Conservation (phyloP, 2,113 vertebrate species). For the Pycnonotus jocosus region DNA sequence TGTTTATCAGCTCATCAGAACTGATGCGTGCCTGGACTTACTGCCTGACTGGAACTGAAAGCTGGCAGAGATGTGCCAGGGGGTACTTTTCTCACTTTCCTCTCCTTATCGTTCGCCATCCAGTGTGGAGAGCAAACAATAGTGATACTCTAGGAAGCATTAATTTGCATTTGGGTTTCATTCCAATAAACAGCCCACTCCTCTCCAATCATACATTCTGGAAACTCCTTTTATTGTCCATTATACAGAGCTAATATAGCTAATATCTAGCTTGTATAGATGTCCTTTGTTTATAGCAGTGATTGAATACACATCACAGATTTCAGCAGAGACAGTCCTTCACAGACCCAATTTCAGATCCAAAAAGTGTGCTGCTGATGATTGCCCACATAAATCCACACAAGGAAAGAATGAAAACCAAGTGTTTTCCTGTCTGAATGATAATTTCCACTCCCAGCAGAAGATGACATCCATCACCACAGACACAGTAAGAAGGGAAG, state of each 20-base stretch:
- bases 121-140: not conserved
- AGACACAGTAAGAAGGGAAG: not conserved
- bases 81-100: not conserved
- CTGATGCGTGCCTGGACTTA: not conserved
- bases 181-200: not conserved
- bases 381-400: constrained; percentile 11
- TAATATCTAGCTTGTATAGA: not conserved
- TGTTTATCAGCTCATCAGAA: constrained; percentile 63
- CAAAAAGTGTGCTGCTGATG: not conserved
- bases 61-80: not conserved
- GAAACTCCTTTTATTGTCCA: not conserved
- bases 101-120: not conserved
- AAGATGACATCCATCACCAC: not conserved
- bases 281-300: not conserved
- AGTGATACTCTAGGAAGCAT: not conserved
- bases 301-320: not conserved
- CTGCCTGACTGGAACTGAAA: constrained; percentile 7
- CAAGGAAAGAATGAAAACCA: not conserved
- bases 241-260: not conserved
- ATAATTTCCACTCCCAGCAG: not conserved
- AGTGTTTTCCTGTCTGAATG: not conserved
- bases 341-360: not conserved
- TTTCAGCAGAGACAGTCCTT: constrained; percentile 5
- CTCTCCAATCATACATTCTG: not conserved
- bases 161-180: not conserved